Percentiles rank a stretch among this genome's conserved stretches.
These are phyloP conservation scores for Wasmannia auropunctata DNA, from an alignment of 1,140 invertebrate species.

Conservation along the genomic window DNA sequence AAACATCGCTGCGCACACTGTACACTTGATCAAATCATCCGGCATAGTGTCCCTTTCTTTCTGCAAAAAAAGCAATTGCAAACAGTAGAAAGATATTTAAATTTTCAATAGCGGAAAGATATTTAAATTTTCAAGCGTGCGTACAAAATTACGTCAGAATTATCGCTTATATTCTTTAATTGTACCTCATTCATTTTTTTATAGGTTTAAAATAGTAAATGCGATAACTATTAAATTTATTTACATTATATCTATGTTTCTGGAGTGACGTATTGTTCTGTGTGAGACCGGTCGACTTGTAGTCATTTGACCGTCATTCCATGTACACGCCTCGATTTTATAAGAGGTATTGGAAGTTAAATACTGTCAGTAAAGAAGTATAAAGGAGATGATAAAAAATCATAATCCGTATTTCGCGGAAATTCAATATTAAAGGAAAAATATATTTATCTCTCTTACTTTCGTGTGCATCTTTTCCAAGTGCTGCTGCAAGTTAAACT, in stretches of 20 bases:
- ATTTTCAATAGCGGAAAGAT: background rate
- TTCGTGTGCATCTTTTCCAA: slow-evolving; percentile 86
- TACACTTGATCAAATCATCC: slow-evolving; percentile 87
- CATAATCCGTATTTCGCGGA: too few relatives aligned
- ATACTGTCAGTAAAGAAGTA: too few relatives aligned
- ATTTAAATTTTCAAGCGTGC: background rate
- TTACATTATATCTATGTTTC: background rate
- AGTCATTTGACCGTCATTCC: too few relatives aligned
- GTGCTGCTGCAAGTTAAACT: slow-evolving; percentile 89
- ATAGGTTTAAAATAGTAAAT: slow-evolving; percentile 37
- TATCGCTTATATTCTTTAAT: background rate
- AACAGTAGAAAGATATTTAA: background rate
- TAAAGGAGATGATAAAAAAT: too few relatives aligned
- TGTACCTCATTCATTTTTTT: background rate
- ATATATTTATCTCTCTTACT: slow-evolving; percentile 65
- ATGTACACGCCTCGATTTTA: too few relatives aligned
- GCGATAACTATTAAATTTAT: background rate
- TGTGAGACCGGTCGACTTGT: too few relatives aligned
- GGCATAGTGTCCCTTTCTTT: slow-evolving; percentile 86
- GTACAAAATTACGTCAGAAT: background rate
- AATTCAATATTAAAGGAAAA: too few relatives aligned
- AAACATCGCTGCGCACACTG: slow-evolving; percentile 88
- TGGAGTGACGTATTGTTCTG: too few relatives aligned
- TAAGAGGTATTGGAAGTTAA: too few relatives aligned
- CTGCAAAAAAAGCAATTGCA: slow-evolving; percentile 65